A percentile compares a stretch with the other conserved stretches of the same genome.
Evolutionary conservation across 2,113 vertebrate species (phyloP).

Genomic region (Coturnix japonica): DNA sequence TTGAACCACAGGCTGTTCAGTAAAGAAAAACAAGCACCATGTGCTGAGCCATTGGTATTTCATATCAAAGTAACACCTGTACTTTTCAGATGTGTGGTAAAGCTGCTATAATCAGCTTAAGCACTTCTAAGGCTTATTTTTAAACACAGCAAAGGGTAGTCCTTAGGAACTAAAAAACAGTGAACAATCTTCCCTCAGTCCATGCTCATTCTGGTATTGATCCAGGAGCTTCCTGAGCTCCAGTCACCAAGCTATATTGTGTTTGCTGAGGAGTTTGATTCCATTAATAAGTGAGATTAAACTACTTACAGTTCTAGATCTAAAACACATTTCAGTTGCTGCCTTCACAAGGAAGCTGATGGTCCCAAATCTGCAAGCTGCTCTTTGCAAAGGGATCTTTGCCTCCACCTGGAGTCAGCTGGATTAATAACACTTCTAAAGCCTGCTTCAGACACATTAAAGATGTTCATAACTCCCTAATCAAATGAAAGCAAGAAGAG

Average conservation of each 20-base stretch:
- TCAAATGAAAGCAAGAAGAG: not conserved
- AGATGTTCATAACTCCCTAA: constrained; percentile 3
- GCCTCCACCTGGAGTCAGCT: constrained; percentile 33
- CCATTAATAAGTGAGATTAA: not conserved
- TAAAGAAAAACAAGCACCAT: not conserved
- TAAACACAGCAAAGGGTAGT: not conserved
- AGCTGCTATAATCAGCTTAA: not conserved
- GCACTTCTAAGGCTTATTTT: not conserved
- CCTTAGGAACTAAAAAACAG: not conserved
- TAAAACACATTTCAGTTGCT: not conserved
- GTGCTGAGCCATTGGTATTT: not conserved
- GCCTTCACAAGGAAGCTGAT: not conserved
- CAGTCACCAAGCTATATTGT: rapidly evolving
- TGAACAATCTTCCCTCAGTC: not conserved
- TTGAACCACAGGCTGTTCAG: not conserved
- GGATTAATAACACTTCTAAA: constrained; percentile 9
- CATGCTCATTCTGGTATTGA: not conserved
- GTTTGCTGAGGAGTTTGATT: not conserved
- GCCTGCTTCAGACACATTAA: not conserved
- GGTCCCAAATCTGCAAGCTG: not conserved
- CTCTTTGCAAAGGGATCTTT: not conserved
- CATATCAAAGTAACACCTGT: not conserved
- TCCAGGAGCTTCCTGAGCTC: not conserved
- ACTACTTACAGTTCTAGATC: not conserved
- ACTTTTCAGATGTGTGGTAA: not conserved